Base-by-base conservation (phyloP, 2,888 invertebrate genomes). In the Dryobota labecula region DNA sequence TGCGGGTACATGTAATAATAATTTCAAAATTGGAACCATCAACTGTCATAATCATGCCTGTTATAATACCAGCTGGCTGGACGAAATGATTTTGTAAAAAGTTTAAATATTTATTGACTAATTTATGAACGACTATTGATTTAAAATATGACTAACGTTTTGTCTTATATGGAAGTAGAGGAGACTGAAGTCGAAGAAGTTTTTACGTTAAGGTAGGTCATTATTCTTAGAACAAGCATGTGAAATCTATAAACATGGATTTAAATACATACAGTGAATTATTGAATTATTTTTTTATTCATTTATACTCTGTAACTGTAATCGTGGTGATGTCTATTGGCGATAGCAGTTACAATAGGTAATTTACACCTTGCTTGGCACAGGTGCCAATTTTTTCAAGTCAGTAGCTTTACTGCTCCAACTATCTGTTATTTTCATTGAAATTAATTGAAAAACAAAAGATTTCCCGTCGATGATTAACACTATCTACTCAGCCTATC, bases 161-260 rank as follows among this genome's bases (percentile, higher is more conserved):
- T 90, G 51, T 88, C 85, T 43, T 80, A 84, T 70, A 87, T 80
- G 77, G 87, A 90, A 80, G 83, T 94, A 49, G 92, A 94, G 49
- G 92, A 93, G 78, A 90, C 89, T 0, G 24, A 13, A 13, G 78
- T 94, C 15, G 93, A 94, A 87, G 86, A 89, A 81, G 88, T 89
- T 41, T 72, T 91, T 18, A 92, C 89, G 24, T 70, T 94, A 68
- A 90, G 94, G 95, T 95, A 90, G 79, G 84, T 85, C 66, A 24
- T 61, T 54, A 57, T 30, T n/a, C 33, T 24, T 67, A 24, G 45
- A 54, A 49, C 47, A 53, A 33, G 20, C 13, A 33, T 45, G 8
- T 30, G 3, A 49, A 49, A 38, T 11, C 3, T 18, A 38, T n/a
- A 11, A 30, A 69, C 15, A 49, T 30, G 5, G 11, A 24, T 24